Percentiles rank a stretch among this genome's conserved stretches.
These are phyloP conservation scores for Coturnix japonica DNA, from an alignment of 2,113 vertebrate species.

Conservation along the genomic window DNA sequence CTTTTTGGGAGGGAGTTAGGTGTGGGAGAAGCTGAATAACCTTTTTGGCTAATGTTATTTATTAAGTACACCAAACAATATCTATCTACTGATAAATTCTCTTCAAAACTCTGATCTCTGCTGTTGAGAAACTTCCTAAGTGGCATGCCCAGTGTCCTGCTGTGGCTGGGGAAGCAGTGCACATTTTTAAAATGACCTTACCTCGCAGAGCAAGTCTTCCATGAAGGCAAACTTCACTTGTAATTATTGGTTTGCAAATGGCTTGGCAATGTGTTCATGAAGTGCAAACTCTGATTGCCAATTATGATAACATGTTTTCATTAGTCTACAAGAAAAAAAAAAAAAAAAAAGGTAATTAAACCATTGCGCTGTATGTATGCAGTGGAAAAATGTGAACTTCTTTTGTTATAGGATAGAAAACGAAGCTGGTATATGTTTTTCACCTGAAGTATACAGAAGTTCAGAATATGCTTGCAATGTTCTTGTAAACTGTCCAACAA, in stretches of 20 bases:
- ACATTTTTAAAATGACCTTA: background rate
- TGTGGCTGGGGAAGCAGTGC: background rate
- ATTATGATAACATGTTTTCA: background rate
- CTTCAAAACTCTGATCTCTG: background rate
- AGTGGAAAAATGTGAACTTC: background rate
- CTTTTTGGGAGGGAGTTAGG: background rate
- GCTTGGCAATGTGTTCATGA: background rate
- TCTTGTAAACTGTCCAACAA: background rate
- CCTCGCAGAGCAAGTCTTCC: background rate
- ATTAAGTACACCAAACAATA: background rate
- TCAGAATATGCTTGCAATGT: background rate
- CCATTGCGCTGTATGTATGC: background rate
- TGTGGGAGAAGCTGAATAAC: background rate
- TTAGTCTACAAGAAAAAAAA: background rate
- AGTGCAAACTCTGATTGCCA: background rate
- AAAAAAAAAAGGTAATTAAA: slow-evolving; percentile 2
- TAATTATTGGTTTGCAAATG: background rate
- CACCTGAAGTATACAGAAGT: background rate
- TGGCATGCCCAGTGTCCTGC: background rate
- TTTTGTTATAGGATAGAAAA: background rate
- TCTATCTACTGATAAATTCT: background rate
- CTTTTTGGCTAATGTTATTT: background rate
- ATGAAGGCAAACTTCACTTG: background rate
- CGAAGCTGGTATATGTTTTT: background rate
- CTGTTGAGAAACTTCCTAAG: background rate